A percentile compares a stretch with the other conserved stretches of the same genome.
Evolutionary conservation across 2,888 invertebrate genomes (phyloP).

Genomic region (Limnephilus lunatus): DNA sequence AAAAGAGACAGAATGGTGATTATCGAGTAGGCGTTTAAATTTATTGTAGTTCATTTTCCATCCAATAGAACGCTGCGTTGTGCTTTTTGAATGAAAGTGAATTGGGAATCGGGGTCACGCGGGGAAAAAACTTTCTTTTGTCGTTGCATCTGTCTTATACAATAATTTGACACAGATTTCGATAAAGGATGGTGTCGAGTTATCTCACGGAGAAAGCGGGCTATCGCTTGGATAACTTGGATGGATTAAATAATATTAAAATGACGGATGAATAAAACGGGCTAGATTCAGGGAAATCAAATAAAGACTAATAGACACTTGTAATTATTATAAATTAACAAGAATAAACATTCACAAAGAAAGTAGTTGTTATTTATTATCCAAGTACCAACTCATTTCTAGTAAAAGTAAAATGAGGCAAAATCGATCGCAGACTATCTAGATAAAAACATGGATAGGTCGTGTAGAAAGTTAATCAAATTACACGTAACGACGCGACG

Average conservation of each 20-base stretch:
- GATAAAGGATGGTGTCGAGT: neutral
- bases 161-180: slow-evolving; percentile 43
- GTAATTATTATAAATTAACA: too few species aligned
- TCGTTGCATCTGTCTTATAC: slow-evolving; percentile 33
- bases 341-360: neutral
- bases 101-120: slow-evolving; percentile 57
- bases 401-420: neutral
- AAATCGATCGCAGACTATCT: neutral
- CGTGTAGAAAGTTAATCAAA: slow-evolving; percentile 28
- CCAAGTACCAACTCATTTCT: neutral
- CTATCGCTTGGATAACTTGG: neutral
- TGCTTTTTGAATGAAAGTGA: slow-evolving; percentile 62
- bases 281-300: neutral
- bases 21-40: neutral
- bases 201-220: slow-evolving; percentile 46
- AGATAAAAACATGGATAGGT: neutral
- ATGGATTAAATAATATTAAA: neutral
- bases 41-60: slow-evolving; percentile 39
- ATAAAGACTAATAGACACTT: neutral
- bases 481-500: slow-evolving; percentile 14
- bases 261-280: neutral
- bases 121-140: slow-evolving; percentile 52
- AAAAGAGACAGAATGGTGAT: slow-evolving; percentile 34
- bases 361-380: neutral
- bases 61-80: slow-evolving; percentile 55